Conservation (phyloP, 2,888 invertebrate genomes). For the Aphodius sticticus region DNA sequence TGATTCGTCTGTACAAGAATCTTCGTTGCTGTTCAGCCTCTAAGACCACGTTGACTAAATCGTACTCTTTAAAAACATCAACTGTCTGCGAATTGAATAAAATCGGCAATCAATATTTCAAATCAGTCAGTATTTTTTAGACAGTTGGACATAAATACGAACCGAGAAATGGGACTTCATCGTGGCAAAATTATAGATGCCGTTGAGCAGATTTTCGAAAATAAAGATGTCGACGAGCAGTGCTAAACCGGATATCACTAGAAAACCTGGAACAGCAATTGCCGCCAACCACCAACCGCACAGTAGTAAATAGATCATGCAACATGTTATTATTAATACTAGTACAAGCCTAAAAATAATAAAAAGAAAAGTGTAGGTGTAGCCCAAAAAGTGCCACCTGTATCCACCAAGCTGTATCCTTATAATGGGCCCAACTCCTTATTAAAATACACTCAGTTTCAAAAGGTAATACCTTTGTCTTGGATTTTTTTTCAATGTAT, state of each 20-base stretch:
- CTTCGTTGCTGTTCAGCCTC: conserved; percentile 41
- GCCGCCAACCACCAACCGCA: conserved; percentile 12
- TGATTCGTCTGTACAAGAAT: conserved; percentile 36
- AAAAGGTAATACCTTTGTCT: no score
- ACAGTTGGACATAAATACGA: not conserved
- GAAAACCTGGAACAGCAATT: not conserved
- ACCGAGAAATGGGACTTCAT: not conserved
- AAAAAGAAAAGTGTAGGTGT: not conserved
- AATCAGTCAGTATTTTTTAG: no score
- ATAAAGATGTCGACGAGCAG: conserved; percentile 23
- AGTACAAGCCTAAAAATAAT: conserved; percentile 10
- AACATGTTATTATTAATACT: not conserved
- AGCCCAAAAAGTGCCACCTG: no score
- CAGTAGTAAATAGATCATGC: conserved; percentile 11
- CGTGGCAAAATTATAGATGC: conserved; percentile 8
- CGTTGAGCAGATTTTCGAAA: conserved; percentile 40
- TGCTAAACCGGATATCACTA: not conserved
- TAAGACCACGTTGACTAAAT: conserved; percentile 33
- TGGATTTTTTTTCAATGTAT: no score
- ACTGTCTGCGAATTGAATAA: not conserved
- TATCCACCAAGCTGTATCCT: no score
- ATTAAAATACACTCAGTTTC: no score
- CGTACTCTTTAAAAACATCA: conserved; percentile 14
- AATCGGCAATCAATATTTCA: not conserved
- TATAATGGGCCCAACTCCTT: no score